phyloP scores from a whole-genome alignment of 2,113 vertebrate genomes.

The Thalassarche chlororhynchos region DNA sequence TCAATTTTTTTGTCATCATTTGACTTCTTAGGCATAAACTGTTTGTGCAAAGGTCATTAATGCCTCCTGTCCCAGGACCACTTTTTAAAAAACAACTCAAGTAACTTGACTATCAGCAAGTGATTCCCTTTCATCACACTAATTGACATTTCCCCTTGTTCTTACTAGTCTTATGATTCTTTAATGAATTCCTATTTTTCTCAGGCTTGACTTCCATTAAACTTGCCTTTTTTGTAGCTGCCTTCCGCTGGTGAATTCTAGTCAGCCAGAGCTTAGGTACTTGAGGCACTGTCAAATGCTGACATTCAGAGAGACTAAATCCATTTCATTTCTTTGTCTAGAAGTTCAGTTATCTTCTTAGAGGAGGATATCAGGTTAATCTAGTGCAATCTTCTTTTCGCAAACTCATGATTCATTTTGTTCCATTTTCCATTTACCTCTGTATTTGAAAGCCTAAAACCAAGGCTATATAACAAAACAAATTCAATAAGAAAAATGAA shows the following conservation, averaged over 20 bases:
- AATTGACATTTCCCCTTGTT: neutral
- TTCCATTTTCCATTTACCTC: neutral
- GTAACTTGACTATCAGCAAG: neutral
- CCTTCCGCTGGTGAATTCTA: neutral
- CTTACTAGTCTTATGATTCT: neutral
- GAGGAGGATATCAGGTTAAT: neutral
- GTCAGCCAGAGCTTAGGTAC: neutral
- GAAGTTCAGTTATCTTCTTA: conserved; percentile 3
- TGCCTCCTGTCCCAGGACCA: neutral
- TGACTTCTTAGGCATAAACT: neutral
- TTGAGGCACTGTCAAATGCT: conserved; percentile 22
- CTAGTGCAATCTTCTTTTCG: neutral
- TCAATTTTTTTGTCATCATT: neutral
- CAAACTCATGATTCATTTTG: conserved; percentile 47
- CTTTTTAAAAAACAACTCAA: neutral
- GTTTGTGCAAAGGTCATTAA: neutral
- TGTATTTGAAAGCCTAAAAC: neutral
- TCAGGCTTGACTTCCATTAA: neutral
- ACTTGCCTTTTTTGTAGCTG: neutral
- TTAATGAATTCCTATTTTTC: neutral
- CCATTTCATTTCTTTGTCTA: conserved; percentile 37
- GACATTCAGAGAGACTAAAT: conserved; percentile 41
- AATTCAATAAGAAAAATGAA: conserved; percentile 31
- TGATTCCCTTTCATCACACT: neutral
- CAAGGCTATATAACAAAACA: conserved; percentile 25